phyloP scores from a whole-genome alignment of 2,888 invertebrate genomes.

The Cantharis nigra region DNA sequence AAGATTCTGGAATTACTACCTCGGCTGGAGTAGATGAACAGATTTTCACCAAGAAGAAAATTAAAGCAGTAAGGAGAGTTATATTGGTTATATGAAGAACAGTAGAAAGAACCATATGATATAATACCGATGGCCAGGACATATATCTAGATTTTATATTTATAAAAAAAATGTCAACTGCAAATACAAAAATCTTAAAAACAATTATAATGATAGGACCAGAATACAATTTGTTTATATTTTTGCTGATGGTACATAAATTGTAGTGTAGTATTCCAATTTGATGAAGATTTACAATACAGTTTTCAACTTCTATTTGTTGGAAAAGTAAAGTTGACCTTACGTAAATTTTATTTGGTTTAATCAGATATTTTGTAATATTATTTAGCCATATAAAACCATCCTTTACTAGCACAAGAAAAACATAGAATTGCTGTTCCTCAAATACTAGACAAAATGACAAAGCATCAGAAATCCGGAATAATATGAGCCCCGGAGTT shows the following conservation, averaged over 20 bases:
- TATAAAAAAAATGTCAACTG: not conserved
- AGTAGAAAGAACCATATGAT: accelerated
- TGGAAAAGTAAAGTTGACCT: not conserved
- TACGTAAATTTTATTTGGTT: not conserved
- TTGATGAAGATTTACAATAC: not conserved
- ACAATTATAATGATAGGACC: not conserved
- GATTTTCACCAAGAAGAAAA: not conserved
- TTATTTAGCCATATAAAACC: constrained; percentile 13
- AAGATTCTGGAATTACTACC: not conserved
- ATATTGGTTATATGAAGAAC: too few species aligned
- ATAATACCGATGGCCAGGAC: not conserved
- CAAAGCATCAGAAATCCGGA: not conserved
- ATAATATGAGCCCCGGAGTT: not conserved
- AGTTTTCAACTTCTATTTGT: not conserved
- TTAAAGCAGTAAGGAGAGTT: not conserved
- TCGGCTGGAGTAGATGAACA: constrained; percentile 14
- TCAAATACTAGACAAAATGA: not conserved
- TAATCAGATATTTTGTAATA: not conserved
- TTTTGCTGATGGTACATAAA: not conserved
- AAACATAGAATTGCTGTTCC: constrained; percentile 6
- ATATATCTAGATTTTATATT: not conserved
- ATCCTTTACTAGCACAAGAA: not conserved
- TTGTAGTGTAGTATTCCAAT: constrained; percentile 7
- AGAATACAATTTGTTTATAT: constrained; percentile 2
- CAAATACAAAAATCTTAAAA: not conserved